phyloP scores from a whole-genome alignment of 2,113 vertebrate genomes.

The Jaculus jaculus region DNA sequence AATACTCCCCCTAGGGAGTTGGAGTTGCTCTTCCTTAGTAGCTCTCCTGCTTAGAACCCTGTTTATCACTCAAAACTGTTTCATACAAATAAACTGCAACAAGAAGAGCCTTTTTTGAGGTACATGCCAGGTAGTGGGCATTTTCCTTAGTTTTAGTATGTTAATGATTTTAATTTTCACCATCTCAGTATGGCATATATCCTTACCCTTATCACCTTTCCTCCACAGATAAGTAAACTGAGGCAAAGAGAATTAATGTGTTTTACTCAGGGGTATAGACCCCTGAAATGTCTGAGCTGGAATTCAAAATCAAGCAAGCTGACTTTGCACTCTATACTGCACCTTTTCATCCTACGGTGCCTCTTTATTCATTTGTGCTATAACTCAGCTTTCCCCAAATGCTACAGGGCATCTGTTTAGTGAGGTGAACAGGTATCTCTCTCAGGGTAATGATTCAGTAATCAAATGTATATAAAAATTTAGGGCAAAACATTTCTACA shows the following conservation, averaged over 20 bases:
- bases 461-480: background rate
- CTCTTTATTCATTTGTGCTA: background rate
- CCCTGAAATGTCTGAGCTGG: background rate
- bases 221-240: background rate
- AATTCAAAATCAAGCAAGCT: background rate
- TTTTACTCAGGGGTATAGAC: background rate
- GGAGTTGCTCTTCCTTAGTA: background rate
- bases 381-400: background rate
- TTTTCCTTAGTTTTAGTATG: background rate
- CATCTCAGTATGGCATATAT: no score
- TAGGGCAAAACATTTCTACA: background rate
- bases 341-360: background rate
- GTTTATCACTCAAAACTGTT: background rate
- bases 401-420: background rate
- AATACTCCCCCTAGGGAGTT: background rate
- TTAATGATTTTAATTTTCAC: background rate
- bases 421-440: background rate
- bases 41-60: background rate
- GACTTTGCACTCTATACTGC: background rate
- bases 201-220: background rate
- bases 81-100: background rate
- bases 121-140: background rate
- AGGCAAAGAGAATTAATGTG: background rate
- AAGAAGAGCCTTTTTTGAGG: background rate
- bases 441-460: background rate